These are phyloP conservation scores for Enhydra lutris DNA, from an alignment of 2,113 vertebrate species.

Conservation along the genomic window DNA sequence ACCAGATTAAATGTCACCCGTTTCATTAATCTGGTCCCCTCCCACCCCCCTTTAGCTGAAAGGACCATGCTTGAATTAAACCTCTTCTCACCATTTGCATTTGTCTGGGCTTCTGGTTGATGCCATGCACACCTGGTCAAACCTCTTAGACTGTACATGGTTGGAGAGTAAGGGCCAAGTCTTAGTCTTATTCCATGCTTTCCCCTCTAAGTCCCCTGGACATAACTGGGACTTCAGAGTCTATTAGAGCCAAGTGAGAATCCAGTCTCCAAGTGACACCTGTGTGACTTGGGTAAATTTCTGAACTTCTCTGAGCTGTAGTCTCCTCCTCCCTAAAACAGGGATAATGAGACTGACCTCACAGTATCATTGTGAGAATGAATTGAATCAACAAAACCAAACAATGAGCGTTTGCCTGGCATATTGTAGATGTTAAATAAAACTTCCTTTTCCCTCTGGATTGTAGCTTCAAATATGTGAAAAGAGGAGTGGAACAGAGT, in stretches of 20 bases:
- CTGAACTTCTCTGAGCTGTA: neutral
- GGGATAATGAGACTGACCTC: neutral
- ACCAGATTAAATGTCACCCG: neutral
- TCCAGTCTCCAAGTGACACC: neutral
- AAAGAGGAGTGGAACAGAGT: neutral
- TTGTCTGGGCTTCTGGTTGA: neutral
- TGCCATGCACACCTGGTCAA: accelerated
- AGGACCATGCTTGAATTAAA: neutral
- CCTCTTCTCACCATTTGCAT: neutral
- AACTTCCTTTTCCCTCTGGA: neutral
- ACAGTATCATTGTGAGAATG: neutral
- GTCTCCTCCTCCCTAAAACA: neutral
- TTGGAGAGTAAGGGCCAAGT: neutral
- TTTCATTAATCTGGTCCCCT: neutral
- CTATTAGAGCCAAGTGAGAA: neutral
- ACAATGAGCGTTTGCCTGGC: neutral
- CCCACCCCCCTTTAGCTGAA: neutral
- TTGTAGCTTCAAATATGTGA: neutral
- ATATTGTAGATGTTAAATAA: neutral
- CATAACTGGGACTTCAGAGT: neutral
- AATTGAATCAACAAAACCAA: neutral
- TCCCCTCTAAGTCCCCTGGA: neutral
- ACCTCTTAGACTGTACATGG: too few relatives aligned
- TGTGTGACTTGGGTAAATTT: neutral
- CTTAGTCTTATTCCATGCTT: neutral